phyloP scores from a whole-genome alignment of 1,140 invertebrate species.

The Aphelinus certus region DNA sequence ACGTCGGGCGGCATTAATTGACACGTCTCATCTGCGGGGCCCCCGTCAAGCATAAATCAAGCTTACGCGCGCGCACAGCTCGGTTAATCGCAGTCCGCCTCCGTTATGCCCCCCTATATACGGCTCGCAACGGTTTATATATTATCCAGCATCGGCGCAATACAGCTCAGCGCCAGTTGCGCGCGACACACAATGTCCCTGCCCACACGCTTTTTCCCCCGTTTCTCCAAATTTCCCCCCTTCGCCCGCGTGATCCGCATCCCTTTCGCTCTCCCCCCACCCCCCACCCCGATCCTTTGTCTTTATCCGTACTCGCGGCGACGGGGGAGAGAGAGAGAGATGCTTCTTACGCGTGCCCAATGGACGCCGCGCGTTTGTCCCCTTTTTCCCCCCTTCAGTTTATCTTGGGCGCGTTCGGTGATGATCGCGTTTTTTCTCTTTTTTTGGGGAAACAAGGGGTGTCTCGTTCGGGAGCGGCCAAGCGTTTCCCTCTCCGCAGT shows the following conservation, averaged over 20 bases:
- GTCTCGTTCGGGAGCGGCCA: no score
- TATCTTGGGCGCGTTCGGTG: neutral
- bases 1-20: conserved; percentile 24
- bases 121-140: neutral
- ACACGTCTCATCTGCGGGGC: conserved; percentile 6
- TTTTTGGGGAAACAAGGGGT: neutral
- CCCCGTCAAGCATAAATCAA: conserved; percentile 25
- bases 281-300: conserved; percentile 7
- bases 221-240: conserved; percentile 28
- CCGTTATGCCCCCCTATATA: conserved; percentile 1
- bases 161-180: conserved; percentile 21
- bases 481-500: no score
- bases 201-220: conserved; percentile 1
- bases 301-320: conserved; percentile 24
- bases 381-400: conserved; percentile 35
- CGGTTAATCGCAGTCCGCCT: conserved; percentile 29
- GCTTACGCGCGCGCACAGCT: conserved; percentile 19
- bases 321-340: neutral
- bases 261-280: neutral
- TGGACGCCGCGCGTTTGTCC: conserved; percentile 15
- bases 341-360: neutral
- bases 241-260: neutral
- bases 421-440: conserved; percentile 22
- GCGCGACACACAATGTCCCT: neutral
- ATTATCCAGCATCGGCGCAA: neutral